Evolutionary conservation across 2,888 invertebrate species (phyloP).

Genomic region (Labia minor): DNA sequence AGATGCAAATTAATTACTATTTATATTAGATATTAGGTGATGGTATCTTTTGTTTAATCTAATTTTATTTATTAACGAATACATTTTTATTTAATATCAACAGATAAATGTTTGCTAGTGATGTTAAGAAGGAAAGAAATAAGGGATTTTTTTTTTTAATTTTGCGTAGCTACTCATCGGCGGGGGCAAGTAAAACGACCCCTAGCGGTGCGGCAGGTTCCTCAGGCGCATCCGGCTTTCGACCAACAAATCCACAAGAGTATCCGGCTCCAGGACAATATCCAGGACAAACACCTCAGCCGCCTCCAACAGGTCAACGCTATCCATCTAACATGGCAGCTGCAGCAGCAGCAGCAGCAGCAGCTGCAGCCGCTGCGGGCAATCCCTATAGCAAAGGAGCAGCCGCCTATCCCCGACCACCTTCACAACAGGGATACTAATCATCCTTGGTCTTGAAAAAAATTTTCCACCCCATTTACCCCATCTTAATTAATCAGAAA

Average conservation of each 20-base stretch:
- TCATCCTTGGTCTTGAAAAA: neutral
- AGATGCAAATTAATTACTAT: too few species aligned
- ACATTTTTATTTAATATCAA: too few species aligned
- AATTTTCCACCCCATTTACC: too few species aligned
- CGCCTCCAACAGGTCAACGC: neutral
- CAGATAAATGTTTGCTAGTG: neutral
- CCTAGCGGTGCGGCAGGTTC: neutral
- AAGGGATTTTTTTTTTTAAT: neutral
- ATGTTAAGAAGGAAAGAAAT: too few species aligned
- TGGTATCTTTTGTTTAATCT: too few species aligned
- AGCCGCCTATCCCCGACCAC: neutral
- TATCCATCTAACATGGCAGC: neutral
- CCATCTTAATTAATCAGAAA: too few species aligned
- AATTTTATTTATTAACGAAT: too few species aligned
- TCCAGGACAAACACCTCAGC: neutral
- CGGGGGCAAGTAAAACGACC: neutral
- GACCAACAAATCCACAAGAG: neutral
- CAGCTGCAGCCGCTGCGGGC: neutral
- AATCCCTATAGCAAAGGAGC: neutral
- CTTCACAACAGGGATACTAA: neutral
- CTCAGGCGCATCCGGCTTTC: neutral
- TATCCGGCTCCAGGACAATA: neutral
- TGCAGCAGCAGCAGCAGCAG: neutral
- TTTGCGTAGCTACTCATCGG: neutral
- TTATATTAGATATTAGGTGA: too few species aligned